Base-by-base conservation (phyloP, 2,888 invertebrate genomes). In the Anthrax anthrax region DNA sequence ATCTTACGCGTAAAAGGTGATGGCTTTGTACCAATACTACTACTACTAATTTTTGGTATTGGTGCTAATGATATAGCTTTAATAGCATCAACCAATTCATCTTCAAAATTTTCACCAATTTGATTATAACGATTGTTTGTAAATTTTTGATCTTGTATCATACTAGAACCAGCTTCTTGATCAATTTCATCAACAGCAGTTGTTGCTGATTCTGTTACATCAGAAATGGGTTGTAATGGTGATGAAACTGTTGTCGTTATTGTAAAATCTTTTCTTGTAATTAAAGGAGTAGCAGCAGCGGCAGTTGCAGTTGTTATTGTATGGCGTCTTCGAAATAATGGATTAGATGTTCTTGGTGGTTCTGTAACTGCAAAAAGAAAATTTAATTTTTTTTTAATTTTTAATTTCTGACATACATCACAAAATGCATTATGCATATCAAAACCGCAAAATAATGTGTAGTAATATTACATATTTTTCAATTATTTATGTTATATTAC, bases 301-400 rank as follows among this genome's bases (percentile, higher is more conserved):
- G 48, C 36, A 34, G 39, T 40, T 23, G 51, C 40, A 47, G 57
- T 55, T 41, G 49, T 63, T 47, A 54, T 64, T 56, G 51, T 58
- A 34, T 57, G 61, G 50, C 67, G 61, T 2, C 70, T 67, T 44
- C 72, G 71, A 51, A 70, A 72, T 2, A 69, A 64, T 2, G 64
- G 62, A 52, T 63, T 66, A 47, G 59, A 60, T 14, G 63, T 63
- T 46, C 57, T 69, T 56, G 50, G 69, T 57, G 55, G 60, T 60
- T 70, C 57, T 64, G 64, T 56, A 64, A 64, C 61, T 59, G 68
- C 57, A 57, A 58, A n/a, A n/a, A n/a, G n/a, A n/a, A n/a, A n/a
- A n/a, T n/a, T n/a, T n/a, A n/a, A n/a, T n/a, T n/a, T n/a, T n/a
- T n/a, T n/a, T n/a, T n/a, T n/a, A n/a, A n/a, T n/a, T n/a, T n/a